A percentile compares a stretch with the other conserved stretches of the same genome.
Conservation (phyloP, 2,797 vertebrate species). For the Poecilia picta region DNA sequence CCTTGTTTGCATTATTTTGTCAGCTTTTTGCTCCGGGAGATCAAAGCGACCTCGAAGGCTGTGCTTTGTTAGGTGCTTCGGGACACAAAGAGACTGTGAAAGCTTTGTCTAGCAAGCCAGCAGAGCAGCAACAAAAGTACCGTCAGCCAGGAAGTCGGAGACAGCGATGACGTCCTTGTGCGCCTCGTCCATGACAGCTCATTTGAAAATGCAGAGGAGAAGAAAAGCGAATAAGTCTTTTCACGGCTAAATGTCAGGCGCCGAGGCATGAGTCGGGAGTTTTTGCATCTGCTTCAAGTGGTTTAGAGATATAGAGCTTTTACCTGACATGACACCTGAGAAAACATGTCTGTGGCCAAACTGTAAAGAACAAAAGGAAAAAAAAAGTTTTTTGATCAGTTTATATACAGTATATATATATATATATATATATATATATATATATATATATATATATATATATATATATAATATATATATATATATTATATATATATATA, state of each 20-base stretch:
- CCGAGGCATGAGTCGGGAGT: not conserved
- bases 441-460: too few relatives aligned
- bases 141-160: conserved; percentile 12
- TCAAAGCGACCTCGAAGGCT: conserved; percentile 12
- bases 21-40: conserved; percentile 12
- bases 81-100: conserved; percentile 10
- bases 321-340: conserved; percentile 36
- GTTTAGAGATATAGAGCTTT: not conserved
- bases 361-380: conserved; percentile 9
- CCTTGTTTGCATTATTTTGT: conserved; percentile 21
- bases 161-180: conserved; percentile 24
- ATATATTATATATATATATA: too few relatives aligned
- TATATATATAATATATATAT: too few relatives aligned
- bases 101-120: conserved; percentile 7
- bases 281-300: conserved; percentile 27
- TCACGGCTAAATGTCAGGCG: conserved; percentile 41
- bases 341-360: conserved; percentile 16
- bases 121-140: conserved; percentile 21
- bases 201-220: conserved; percentile 9
- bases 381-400: not conserved
- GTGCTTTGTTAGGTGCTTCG: conserved; percentile 7
- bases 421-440: too few relatives aligned
- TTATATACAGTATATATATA: too few relatives aligned
- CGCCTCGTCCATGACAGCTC: conserved; percentile 7
- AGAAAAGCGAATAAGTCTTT: conserved; percentile 15